phyloP scores from a whole-genome alignment of 2,888 invertebrate species.

The Drosophila subquinaria region DNA sequence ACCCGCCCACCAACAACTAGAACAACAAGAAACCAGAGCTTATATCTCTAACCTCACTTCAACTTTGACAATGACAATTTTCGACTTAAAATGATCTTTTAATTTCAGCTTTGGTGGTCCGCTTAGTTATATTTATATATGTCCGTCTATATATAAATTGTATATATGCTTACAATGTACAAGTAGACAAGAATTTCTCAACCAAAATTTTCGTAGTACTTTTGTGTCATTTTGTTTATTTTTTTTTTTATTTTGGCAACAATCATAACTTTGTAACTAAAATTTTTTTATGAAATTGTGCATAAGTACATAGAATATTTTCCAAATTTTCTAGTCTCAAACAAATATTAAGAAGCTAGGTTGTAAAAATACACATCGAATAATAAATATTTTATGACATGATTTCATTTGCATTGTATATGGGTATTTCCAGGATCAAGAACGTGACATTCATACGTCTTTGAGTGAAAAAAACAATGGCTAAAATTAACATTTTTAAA shows the following conservation, averaged over 20 bases:
- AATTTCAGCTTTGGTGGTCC: neutral
- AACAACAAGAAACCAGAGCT: neutral
- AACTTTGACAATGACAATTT: neutral
- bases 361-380: neutral
- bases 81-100: neutral
- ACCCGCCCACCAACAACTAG: neutral
- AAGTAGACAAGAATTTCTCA: neutral
- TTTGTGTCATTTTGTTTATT: neutral
- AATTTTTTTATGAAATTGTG: neutral
- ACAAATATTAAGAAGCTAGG: neutral
- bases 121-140: neutral
- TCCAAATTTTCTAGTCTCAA: neutral
- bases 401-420: neutral
- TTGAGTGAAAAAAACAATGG: too few species aligned
- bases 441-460: too few species aligned
- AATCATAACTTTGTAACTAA: neutral
- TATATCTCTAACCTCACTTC: neutral
- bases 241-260: neutral
- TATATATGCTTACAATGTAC: neutral
- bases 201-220: neutral
- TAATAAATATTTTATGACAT: constrained; percentile 2
- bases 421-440: too few species aligned
- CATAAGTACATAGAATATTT: neutral
- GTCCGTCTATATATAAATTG: neutral
- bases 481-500: too few species aligned